Conservation (phyloP, 2,888 invertebrate species). For the Eristalis tenax region DNA sequence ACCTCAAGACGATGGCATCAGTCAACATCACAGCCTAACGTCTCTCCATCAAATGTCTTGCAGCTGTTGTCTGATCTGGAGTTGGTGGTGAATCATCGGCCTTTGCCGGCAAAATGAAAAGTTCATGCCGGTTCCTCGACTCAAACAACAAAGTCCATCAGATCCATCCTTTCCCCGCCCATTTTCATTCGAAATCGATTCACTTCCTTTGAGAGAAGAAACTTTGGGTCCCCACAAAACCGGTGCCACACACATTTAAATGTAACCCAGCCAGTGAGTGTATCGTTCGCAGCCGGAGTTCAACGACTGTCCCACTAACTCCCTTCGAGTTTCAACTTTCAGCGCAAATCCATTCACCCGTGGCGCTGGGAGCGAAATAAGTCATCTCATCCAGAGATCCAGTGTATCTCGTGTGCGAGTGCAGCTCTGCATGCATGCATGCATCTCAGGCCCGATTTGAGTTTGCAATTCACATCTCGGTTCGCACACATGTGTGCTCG, state of each 20-base stretch:
- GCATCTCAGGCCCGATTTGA: conserved; percentile 34
- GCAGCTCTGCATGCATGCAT: conserved; percentile 6
- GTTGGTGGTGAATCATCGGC: too few species aligned
- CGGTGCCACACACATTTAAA: background rate
- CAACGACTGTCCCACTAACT: conserved; percentile 61
- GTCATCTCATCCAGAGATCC: conserved; percentile 24
- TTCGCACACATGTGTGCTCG: background rate
- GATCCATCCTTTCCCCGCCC: background rate
- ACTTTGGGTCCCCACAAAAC: background rate
- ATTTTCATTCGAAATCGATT: background rate
- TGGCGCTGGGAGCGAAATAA: conserved; percentile 40
- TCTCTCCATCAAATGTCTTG: too few species aligned
- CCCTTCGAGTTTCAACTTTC: conserved; percentile 40
- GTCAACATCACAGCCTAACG: too few species aligned
- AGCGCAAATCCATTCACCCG: conserved; percentile 37
- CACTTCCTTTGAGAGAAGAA: background rate
- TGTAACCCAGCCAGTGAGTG: background rate
- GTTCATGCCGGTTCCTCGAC: too few species aligned
- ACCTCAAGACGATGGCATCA: too few species aligned
- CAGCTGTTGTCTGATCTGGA: too few species aligned
- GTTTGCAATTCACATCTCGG: conserved; percentile 1
- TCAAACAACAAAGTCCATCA: too few species aligned
- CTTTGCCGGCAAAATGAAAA: too few species aligned
- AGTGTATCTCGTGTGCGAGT: conserved; percentile 5
- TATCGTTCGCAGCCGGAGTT: conserved; percentile 12